phyloP scores from a whole-genome alignment of 2,113 vertebrate genomes.

The Mormoops blainvillei region DNA sequence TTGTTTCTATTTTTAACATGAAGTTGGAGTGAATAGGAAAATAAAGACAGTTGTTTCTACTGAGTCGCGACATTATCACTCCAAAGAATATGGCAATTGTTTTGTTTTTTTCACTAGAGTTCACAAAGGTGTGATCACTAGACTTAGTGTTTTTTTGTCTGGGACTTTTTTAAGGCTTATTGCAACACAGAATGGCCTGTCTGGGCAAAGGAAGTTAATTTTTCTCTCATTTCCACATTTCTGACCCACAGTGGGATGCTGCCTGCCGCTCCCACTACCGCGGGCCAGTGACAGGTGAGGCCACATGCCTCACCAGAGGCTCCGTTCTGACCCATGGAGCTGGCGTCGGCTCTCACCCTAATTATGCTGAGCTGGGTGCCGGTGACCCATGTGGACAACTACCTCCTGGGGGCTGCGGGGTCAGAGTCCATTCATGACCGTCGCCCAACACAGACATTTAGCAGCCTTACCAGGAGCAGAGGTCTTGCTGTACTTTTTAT shows the following conservation, averaged over 20 bases:
- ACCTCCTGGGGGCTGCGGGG: not conserved
- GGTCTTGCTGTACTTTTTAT: not conserved
- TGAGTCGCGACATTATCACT: not conserved
- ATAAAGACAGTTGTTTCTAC: not conserved
- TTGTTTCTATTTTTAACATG: not conserved
- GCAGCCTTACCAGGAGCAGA: not conserved
- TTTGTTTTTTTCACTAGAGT: not conserved
- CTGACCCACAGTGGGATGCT: not conserved
- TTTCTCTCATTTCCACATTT: not conserved
- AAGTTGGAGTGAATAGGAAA: not conserved
- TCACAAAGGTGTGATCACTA: not conserved
- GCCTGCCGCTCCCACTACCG: not conserved
- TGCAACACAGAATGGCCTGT: not conserved
- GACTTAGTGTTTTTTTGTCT: not conserved
- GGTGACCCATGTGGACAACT: not conserved
- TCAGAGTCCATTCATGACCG: not conserved
- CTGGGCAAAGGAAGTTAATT: not conserved
- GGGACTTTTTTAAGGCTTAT: not conserved
- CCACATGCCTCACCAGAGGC: fast-evolving
- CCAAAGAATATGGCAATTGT: not conserved
- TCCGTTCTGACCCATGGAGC: not conserved
- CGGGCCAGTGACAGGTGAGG: not conserved
- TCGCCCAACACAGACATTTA: not conserved
- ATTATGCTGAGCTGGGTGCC: not conserved
- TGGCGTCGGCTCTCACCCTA: not conserved